These are phyloP conservation scores for Triops longicaudatus DNA, from an alignment of 1,140 invertebrate species.

Conservation along the genomic window DNA sequence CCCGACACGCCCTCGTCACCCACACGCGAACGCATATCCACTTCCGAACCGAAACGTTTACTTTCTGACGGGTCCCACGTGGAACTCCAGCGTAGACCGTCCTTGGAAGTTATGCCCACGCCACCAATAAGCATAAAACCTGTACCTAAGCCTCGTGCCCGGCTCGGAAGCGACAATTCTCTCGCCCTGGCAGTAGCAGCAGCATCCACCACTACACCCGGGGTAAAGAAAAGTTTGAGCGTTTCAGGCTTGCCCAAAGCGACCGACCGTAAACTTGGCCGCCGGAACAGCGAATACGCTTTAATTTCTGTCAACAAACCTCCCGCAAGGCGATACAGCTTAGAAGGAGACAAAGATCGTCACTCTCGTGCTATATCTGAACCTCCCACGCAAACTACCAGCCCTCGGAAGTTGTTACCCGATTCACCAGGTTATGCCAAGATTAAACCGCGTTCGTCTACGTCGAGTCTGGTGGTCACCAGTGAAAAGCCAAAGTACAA, in stretches of 20 bases:
- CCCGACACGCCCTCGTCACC: background rate
- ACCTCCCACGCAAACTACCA: background rate
- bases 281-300: background rate
- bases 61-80: background rate
- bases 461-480: background rate
- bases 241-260: background rate
- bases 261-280: background rate
- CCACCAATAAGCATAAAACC: background rate
- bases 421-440: conserved; percentile 23
- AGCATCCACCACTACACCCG: background rate
- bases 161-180: background rate
- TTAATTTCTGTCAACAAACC: background rate
- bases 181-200: background rate
- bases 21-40: conserved; percentile 14
- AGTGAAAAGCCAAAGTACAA: background rate
- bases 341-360: background rate
- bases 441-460: conserved; percentile 24
- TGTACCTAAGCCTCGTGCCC: background rate
- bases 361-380: background rate
- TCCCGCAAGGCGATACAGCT: background rate
- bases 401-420: background rate
- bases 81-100: background rate
- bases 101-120: background rate
- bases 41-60: background rate
- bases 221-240: background rate